Conservation (phyloP, 1,140 invertebrate species). For the Drosophila busckii region DNA sequence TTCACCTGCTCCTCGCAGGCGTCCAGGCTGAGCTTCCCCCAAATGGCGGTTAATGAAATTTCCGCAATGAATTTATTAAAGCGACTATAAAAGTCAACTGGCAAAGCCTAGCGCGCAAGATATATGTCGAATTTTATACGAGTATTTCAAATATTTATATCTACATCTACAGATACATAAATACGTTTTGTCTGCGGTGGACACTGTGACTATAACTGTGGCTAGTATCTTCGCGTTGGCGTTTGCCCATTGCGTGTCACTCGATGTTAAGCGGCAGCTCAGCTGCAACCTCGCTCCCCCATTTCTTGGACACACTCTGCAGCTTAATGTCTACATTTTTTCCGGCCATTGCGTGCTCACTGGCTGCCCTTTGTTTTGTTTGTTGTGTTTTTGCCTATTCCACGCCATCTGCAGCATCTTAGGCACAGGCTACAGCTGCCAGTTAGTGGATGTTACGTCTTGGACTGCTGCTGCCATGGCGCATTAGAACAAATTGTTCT, state of each 20-base stretch:
- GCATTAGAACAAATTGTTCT: slow-evolving; percentile 76
- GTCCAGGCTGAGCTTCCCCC: neutral
- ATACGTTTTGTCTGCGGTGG: slow-evolving; percentile 1
- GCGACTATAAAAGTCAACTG: slow-evolving; percentile 41
- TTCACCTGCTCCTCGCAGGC: slow-evolving; percentile 37
- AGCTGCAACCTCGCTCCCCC: slow-evolving; percentile 6
- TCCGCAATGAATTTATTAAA: slow-evolving; percentile 60
- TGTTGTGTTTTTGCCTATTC: slow-evolving; percentile 3
- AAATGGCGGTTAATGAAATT: slow-evolving; percentile 64
- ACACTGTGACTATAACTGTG: slow-evolving; percentile 33
- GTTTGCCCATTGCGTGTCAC: slow-evolving; percentile 61
- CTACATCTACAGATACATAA: slow-evolving; percentile 1
- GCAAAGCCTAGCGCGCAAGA: slow-evolving; percentile 32
- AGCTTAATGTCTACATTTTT: slow-evolving; percentile 77
- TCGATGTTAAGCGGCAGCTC: slow-evolving; percentile 37
- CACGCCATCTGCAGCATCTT: slow-evolving; percentile 4
- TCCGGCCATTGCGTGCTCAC: slow-evolving; percentile 69
- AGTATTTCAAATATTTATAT: slow-evolving; percentile 46
- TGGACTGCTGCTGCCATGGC: slow-evolving; percentile 53
- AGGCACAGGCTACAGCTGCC: slow-evolving; percentile 20
- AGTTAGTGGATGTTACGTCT: slow-evolving; percentile 13
- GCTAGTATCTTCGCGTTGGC: slow-evolving; percentile 14
- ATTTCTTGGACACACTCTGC: slow-evolving; percentile 23
- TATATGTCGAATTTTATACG: slow-evolving; percentile 61
- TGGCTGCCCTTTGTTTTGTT: slow-evolving; percentile 64